A percentile compares a stretch with the other conserved stretches of the same genome.
Evolutionary conservation across 1,140 invertebrate species (phyloP).

Genomic region (Melanaphis sacchari): DNA sequence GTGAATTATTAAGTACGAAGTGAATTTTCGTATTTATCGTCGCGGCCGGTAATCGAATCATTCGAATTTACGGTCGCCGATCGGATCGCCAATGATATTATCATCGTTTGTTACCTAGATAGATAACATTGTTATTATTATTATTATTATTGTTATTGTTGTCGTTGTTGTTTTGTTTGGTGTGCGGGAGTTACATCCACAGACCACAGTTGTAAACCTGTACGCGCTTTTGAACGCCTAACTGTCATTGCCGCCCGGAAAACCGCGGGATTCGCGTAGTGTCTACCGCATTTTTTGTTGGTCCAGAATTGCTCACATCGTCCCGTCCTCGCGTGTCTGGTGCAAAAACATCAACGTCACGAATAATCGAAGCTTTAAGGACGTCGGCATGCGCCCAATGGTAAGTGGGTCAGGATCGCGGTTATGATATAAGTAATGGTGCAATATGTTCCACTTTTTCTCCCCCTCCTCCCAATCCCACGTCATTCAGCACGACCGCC

Average conservation of each 20-base stretch:
- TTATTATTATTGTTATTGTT: not conserved
- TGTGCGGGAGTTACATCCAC: too few relatives aligned
- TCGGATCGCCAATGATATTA: not conserved
- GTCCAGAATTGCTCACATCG: not conserved
- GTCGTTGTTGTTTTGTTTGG: not conserved
- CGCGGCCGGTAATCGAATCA: too few relatives aligned
- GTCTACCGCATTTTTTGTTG: too few relatives aligned
- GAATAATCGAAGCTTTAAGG: slow-evolving; percentile 31
- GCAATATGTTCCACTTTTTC: slow-evolving; percentile 55
- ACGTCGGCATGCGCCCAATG: slow-evolving; percentile 48
- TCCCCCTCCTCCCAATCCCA: not conserved
- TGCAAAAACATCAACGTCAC: not conserved
- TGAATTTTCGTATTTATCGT: not conserved
- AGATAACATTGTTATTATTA: not conserved
- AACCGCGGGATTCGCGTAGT: not conserved
- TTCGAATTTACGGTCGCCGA: not conserved
- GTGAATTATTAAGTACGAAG: not conserved
- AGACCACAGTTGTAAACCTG: not conserved
- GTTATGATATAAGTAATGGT: slow-evolving; percentile 55
- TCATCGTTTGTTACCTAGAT: not conserved
- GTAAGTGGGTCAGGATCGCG: slow-evolving; percentile 56
- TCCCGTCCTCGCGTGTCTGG: not conserved
- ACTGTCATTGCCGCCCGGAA: not conserved
- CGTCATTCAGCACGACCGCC: not conserved
- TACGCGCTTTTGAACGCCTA: not conserved